Evolutionary conservation across 2,888 invertebrate species (phyloP), one percentile per base, ranked within the genome.

Genomic region (Anoncus sp.): DNA sequence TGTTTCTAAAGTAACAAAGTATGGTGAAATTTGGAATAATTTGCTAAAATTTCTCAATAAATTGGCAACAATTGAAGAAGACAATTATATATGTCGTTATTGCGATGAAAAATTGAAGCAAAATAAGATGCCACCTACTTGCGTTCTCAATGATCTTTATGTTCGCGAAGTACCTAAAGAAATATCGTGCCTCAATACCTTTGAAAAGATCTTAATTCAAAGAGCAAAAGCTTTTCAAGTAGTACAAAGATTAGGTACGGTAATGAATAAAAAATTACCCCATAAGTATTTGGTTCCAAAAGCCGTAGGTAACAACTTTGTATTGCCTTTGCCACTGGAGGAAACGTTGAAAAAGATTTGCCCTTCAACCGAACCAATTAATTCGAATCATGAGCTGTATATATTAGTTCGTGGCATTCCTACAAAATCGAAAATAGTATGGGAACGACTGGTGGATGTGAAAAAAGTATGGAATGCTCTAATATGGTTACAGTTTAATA

Each of bases 331-430:
- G n/a, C n/a, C n/a, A n/a, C n/a, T n/a, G n/a, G n/a, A n/a, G n/a
- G n/a, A n/a, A n/a, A n/a, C n/a, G n/a, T n/a, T n/a, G n/a, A n/a
- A n/a, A n/a, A n/a, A n/a, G n/a, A n/a, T n/a, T n/a, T n/a, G 47
- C 73, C 77, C 69, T 62, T 77, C 86, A 10, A 83, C 81, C 18
- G 83, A 85, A 16, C 82, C 87, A 7, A 66, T 88, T 18, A 85
- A 84, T 71, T 9, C 3, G 18, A 78, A 87, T 72, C 86, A 85
- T 59, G 88, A 88, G 80, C 38, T 88, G 10, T 87, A 78, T 73
- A 85, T 89, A 76, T 62, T 87, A 55, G 83, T 90, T 9, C 83
- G 88, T 65, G 74, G 87, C 60, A 72, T 83, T 55, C 87, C 88
- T 27, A 86, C 80, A 24, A 87, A 87, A 75, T 59, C 75, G 6